phyloP scores from a whole-genome alignment of 2,888 invertebrate genomes.

The Patella depressa region DNA sequence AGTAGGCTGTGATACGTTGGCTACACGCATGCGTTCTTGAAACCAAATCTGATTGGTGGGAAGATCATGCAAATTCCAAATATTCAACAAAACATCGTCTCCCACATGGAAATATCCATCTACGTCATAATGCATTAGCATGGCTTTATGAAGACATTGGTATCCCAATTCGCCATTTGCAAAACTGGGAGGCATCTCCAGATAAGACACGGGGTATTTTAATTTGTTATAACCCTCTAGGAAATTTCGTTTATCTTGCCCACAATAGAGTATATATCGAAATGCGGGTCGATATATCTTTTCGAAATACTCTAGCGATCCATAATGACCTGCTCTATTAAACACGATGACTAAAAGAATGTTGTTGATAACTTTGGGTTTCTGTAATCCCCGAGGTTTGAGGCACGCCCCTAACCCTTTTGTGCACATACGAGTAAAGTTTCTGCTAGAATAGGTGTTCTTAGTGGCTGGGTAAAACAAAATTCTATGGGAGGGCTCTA shows the following conservation, averaged over 20 bases:
- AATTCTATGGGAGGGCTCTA: background rate
- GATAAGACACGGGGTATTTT: background rate
- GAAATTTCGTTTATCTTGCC: background rate
- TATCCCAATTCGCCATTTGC: slow-evolving; percentile 8
- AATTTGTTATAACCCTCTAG: background rate
- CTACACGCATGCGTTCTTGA: slow-evolving; percentile 12
- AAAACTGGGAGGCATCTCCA: background rate
- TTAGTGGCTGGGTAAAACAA: too few species aligned
- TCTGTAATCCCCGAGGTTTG: too few species aligned
- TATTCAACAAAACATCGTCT: slow-evolving; percentile 17
- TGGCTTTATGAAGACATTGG: slow-evolving; percentile 13
- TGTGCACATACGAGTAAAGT: too few species aligned
- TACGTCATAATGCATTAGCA: slow-evolving; percentile 12
- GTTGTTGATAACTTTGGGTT: background rate
- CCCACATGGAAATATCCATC: slow-evolving; percentile 13
- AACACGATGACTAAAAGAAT: background rate
- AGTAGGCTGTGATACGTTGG: background rate
- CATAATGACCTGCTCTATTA: slow-evolving; percentile 10
- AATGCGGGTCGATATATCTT: background rate
- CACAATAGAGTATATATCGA: slow-evolving; percentile 12
- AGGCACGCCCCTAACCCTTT: too few species aligned
- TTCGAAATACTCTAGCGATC: slow-evolving; percentile 2
- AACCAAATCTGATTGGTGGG: slow-evolving; percentile 15
- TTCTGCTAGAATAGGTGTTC: too few species aligned
- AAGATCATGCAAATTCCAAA: slow-evolving; percentile 12